These are phyloP conservation scores for Lepidocyrtinus sp. DNA, from an alignment of 2,888 invertebrate species.

Conservation along the genomic window DNA sequence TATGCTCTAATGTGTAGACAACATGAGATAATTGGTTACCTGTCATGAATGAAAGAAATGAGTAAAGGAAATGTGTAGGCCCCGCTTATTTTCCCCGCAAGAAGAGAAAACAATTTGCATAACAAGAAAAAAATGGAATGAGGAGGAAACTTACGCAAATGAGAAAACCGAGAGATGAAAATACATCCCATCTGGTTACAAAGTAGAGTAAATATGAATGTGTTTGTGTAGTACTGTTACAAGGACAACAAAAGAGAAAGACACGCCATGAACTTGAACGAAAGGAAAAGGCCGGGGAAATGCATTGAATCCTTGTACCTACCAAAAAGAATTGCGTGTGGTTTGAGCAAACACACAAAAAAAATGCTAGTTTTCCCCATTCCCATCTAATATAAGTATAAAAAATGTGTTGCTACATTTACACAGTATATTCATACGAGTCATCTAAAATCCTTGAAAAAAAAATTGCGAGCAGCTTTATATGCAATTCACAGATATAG, in stretches of 20 bases:
- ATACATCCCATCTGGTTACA: not conserved
- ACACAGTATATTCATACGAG: too few species aligned
- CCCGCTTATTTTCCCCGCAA: not conserved
- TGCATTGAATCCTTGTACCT: not conserved
- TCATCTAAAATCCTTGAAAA: too few species aligned
- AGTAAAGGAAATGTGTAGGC: not conserved
- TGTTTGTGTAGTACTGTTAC: too few species aligned
- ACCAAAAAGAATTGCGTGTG: too few species aligned
- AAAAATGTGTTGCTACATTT: too few species aligned
- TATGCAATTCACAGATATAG: too few species aligned
- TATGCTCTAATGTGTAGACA: not conserved
- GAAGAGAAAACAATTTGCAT: not conserved
- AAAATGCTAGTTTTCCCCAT: not conserved
- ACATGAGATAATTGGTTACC: too few species aligned
- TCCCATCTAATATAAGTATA: too few species aligned
- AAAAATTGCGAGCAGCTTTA: too few species aligned
- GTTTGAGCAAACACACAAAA: not conserved
- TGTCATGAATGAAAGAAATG: not conserved
- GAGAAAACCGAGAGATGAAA: not conserved
- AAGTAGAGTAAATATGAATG: not conserved
- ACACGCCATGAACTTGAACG: constrained; percentile 19
- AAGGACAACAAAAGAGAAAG: constrained; percentile 7
- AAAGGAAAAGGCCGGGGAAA: constrained; percentile 2
- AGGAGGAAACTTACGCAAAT: too few species aligned
- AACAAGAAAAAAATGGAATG: not conserved